phyloP scores from a whole-genome alignment of 2,797 vertebrate species.

The Austrolebias charrua region DNA sequence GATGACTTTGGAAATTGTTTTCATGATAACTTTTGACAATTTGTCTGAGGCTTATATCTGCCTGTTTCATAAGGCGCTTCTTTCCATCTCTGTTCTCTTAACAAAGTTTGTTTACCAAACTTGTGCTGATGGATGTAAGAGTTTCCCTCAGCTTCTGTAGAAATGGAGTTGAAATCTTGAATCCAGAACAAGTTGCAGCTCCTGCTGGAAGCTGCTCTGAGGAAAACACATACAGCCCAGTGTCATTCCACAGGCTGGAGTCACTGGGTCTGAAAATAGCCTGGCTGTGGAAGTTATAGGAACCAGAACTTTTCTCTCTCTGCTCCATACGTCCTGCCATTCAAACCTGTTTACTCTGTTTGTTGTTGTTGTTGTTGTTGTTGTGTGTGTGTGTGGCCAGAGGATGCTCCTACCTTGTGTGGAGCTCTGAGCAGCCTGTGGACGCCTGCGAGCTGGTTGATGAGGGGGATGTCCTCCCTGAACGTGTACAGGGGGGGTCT shows the following conservation, averaged over 20 bases:
- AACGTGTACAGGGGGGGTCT: slow-evolving; percentile 89
- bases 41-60: too few relatives aligned
- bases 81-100: too few relatives aligned
- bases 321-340: neutral
- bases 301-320: neutral
- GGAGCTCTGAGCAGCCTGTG: slow-evolving; percentile 90
- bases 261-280: slow-evolving; percentile 65
- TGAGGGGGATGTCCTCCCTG: slow-evolving; percentile 87
- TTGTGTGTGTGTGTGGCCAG: neutral
- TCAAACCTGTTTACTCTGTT: too few relatives aligned
- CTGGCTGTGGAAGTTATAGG: slow-evolving; percentile 43
- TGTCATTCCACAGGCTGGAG: slow-evolving; percentile 35
- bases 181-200: slow-evolving; percentile 16
- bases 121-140: too few relatives aligned
- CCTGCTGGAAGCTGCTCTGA: slow-evolving; percentile 25
- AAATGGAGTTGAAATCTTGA: neutral
- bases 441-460: slow-evolving; percentile 88
- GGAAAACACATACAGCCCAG: slow-evolving; percentile 42
- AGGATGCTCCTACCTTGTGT: slow-evolving; percentile 83
- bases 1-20: too few relatives aligned
- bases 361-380: too few relatives aligned
- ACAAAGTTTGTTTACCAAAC: too few relatives aligned
- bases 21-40: too few relatives aligned
- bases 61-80: too few relatives aligned
- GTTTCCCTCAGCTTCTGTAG: too few relatives aligned